Evolutionary conservation across 2,888 invertebrate genomes (phyloP), one percentile per base, ranked within the genome.

Genomic region (Catocala fraxini): DNA sequence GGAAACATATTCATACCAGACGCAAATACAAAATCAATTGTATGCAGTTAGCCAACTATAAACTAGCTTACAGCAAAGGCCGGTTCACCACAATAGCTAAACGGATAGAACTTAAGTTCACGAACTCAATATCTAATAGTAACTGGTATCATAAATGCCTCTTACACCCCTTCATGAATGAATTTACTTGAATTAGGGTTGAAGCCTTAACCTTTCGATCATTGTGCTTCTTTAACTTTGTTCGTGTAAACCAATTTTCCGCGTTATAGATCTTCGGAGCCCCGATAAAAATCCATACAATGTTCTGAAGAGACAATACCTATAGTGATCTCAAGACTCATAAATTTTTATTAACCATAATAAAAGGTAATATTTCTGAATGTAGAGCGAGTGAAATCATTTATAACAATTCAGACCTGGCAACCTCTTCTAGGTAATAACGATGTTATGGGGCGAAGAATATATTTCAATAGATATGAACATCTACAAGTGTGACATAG

Each of bases 351-450:
- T 13, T 68, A 71, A 59, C 59, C 35, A 54, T 58, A 67, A 61
- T 74, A 74, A 63, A 66, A 65, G 75, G 68, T 68, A 67, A 71
- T 68, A 71, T 71, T 58, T 70, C 64, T 70, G 64, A 70, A 70
- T 68, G 63, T 66, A 51, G 63, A 63, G 51, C 48, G 56, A 71
- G 61, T 60, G 49, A 70, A 68, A 65, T 65, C 69, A 74, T 75
- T 77, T 72, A 70, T 75, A 63, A 70, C 72, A 63, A 68, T 71
- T 62, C 64, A 63, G 65, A 65, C 54, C 60, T 61, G 61, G 65
- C 61, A 57, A 75, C 45, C 49, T 39, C 9, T 13, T 5, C 34
- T 11, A 41, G 13, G 39, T 11, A 71, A 73, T 71, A 73, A 73
- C 73, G 61, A 70, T 65, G 73, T 60, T 69, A 69, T 71, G 46